Evolutionary conservation across 1,140 invertebrate genomes (phyloP).

Genomic region (Solenopsis invicta): DNA sequence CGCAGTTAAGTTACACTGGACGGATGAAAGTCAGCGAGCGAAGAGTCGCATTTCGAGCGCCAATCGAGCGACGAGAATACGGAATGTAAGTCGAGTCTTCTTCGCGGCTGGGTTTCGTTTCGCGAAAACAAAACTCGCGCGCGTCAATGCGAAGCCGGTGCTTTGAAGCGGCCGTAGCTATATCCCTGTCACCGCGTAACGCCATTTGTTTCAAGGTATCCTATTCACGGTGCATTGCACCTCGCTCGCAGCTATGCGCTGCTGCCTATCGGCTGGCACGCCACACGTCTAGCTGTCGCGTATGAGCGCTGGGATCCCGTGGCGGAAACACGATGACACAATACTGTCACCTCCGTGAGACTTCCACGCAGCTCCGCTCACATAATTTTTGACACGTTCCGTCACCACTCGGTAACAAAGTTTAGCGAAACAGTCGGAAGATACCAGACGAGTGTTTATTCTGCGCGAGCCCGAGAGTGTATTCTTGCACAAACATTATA

Average conservation of each 20-base stretch:
- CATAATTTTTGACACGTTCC: conserved; percentile 25
- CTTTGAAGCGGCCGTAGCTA: conserved; percentile 14
- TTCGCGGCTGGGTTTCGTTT: neutral
- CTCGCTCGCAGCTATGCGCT: conserved; percentile 27
- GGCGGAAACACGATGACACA: conserved; percentile 55
- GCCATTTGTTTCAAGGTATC: conserved; percentile 69
- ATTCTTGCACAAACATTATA: too few species aligned
- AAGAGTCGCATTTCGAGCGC: neutral
- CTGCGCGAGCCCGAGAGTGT: neutral
- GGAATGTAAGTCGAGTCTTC: conserved; percentile 23
- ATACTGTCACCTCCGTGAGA: conserved; percentile 30
- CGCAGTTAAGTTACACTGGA: conserved; percentile 8
- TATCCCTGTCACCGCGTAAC: conserved; percentile 69
- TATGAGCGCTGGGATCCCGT: conserved; percentile 6
- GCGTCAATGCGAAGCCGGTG: conserved; percentile 30
- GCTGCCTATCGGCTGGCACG: neutral
- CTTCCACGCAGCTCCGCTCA: conserved; percentile 5
- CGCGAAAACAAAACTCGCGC: conserved; percentile 29
- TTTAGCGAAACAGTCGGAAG: neutral
- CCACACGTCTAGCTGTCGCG: conserved; percentile 23
- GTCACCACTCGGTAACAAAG: neutral
- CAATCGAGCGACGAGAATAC: conserved; percentile 36
- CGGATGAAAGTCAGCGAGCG: conserved; percentile 27
- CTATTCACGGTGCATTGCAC: conserved; percentile 77
- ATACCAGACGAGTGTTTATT: neutral